A percentile compares a stretch with the other conserved stretches of the same genome.
phyloP scores from a whole-genome alignment of 2,888 invertebrate species.

The Dasysyrphus tricinctus region DNA sequence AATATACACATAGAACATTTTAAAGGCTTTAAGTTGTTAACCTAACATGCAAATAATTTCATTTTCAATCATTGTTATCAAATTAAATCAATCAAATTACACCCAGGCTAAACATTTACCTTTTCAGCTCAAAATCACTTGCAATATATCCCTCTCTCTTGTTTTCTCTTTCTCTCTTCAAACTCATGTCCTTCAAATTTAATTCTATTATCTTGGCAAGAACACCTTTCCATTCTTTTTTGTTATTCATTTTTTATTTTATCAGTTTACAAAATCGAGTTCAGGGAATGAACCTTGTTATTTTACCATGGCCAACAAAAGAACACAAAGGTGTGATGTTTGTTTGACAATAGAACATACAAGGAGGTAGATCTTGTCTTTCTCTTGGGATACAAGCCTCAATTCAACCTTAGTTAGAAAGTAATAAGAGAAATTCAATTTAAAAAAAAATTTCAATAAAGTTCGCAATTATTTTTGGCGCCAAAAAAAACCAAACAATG shows the following conservation, averaged over 20 bases:
- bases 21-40: too few relatives aligned
- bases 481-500: background rate
- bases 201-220: conserved; percentile 23
- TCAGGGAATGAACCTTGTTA: conserved; percentile 50
- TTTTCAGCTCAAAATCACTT: too few relatives aligned
- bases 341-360: conserved; percentile 2
- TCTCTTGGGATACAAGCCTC: background rate
- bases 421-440: conserved; percentile 3
- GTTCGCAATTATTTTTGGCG: conserved; percentile 6
- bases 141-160: too few relatives aligned
- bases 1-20: too few relatives aligned
- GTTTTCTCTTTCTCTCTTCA: too few relatives aligned
- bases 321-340: background rate
- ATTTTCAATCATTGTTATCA: conserved; percentile 19
- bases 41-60: background rate
- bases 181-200: conserved; percentile 16
- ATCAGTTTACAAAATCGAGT: conserved; percentile 58
- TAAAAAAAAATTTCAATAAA: background rate
- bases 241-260: conserved; percentile 13
- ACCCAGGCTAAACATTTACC: too few relatives aligned
- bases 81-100: conserved; percentile 15
- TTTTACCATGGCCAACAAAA: conserved; percentile 50
- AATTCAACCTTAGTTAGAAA: background rate
- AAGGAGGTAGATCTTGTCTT: background rate
- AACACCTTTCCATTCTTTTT: background rate